phyloP scores from a whole-genome alignment of 30 jellyfish, hydroid and myxozoan species.

The Hydractinia echinata region DNA sequence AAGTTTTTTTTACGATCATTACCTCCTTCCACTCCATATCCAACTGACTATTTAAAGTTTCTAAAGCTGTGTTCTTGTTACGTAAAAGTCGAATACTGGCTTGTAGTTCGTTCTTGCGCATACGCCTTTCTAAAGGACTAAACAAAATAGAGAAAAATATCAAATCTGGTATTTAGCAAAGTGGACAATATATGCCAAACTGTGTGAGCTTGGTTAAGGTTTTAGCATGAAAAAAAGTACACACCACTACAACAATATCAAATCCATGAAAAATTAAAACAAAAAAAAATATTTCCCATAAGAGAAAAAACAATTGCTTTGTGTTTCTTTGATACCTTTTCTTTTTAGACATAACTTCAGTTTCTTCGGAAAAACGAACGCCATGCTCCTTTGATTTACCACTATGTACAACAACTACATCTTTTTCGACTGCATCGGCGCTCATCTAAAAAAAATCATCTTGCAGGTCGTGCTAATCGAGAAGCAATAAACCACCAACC shows the following conservation, averaged over 20 bases:
- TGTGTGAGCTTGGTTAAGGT: no score
- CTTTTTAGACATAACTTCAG: no score
- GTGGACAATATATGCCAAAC: no score
- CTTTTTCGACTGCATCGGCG: no score
- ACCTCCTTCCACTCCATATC: constrained; percentile 79
- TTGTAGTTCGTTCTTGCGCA: constrained; percentile 71
- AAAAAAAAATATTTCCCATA: background rate
- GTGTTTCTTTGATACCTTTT: no score
- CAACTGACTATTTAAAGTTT: constrained; percentile 58
- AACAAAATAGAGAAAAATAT: background rate
- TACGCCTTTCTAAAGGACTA: constrained; percentile 74
- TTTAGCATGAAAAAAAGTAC: constrained; percentile 2
- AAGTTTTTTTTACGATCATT: background rate
- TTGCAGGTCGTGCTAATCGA: no score
- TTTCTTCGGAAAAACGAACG: no score
- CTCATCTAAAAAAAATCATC: no score
- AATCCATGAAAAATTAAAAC: background rate
- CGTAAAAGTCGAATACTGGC: constrained; percentile 64
- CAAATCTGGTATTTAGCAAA: background rate
- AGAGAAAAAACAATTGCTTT: no score
- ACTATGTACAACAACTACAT: no score
- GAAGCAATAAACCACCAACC: no score
- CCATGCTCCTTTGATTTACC: no score
- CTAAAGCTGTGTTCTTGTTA: constrained; percentile 57
- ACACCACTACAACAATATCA: background rate